Base-by-base conservation (phyloP, 2,888 invertebrate genomes). In the Athripsodes cinereus region DNA sequence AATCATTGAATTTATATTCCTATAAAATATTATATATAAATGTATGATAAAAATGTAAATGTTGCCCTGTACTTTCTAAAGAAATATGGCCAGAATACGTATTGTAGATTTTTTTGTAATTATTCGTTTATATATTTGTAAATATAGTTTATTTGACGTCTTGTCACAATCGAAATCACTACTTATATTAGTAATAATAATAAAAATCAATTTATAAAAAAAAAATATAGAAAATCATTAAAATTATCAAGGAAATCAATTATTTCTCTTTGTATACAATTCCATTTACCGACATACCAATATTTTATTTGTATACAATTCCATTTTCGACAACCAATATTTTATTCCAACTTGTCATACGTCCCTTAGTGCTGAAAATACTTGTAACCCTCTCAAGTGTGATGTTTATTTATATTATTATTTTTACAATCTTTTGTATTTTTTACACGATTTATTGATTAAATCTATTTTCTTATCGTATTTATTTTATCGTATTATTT, bases 31-130 rank as follows among this genome's bases (percentile, higher is more conserved):
- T 40, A 53, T 26, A 50, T 22, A 11, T 50, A 22, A 26, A 19
- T 53, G 20, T 40, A 35, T 16, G 20, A 52, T 22, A 51, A 31
- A 11, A 51, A 51, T 53, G 19, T 40, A 40, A 40, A 40, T 40
- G 21, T 50, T 22, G 31, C 48, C 52, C 46, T 59, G 59, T 59
- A 56, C 53, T 56, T 50, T 56, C 46, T 52, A 57, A 52, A 55
- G 46, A 40, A 40, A 8, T 40, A 59, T 54, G 62, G 63, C 63
- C 61, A 63, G 63, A 58, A 21, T 21, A 35, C 53, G 26, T 59
- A 49, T 26, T 52, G 48, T 57, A 57, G 57, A 57, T 35, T 51
- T 55, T n/a, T 50, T 55, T 60, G 60, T 60, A 58, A 52, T 55
- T 59, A 61, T 53, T 52, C 46, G 53, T 61, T 59, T 61, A 61